These are phyloP conservation scores for Prionace glauca DNA, from an alignment of 2,797 vertebrate genomes.

Conservation along the genomic window DNA sequence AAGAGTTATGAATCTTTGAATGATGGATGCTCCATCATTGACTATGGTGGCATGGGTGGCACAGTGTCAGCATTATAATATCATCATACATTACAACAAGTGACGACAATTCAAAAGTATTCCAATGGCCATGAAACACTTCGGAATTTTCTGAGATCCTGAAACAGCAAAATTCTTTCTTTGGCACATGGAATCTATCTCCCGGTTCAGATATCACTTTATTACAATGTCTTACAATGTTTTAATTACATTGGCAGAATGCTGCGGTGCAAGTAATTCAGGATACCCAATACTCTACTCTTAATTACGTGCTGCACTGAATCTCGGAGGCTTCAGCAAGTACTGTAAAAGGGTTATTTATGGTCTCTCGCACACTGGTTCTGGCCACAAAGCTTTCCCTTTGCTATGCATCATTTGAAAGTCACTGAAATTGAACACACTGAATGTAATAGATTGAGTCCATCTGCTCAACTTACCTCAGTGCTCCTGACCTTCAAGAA, in stretches of 20 bases:
- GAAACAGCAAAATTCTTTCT: background rate
- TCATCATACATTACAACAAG: background rate
- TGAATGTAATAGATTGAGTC: background rate
- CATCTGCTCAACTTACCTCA: background rate
- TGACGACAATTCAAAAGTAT: background rate
- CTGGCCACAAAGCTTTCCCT: background rate
- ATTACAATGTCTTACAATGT: conserved; percentile 13
- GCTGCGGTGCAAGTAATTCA: background rate
- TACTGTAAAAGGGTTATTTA: background rate
- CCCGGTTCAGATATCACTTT: background rate
- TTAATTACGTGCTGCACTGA: background rate
- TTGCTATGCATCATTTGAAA: background rate
- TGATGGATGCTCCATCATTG: too few relatives aligned
- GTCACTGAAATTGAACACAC: conserved; percentile 8
- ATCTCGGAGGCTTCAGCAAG: background rate
- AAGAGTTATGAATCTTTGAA: too few relatives aligned
- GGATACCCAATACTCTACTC: background rate
- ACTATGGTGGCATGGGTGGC: too few relatives aligned
- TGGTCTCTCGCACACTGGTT: background rate
- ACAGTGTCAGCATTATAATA: too few relatives aligned
- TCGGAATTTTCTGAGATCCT: background rate
- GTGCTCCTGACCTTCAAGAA: background rate
- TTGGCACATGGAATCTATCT: background rate
- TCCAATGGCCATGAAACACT: background rate
- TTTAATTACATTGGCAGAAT: conserved; percentile 1